Conservation (phyloP, 2,888 invertebrate genomes). For the Penaeus monodon region DNA sequence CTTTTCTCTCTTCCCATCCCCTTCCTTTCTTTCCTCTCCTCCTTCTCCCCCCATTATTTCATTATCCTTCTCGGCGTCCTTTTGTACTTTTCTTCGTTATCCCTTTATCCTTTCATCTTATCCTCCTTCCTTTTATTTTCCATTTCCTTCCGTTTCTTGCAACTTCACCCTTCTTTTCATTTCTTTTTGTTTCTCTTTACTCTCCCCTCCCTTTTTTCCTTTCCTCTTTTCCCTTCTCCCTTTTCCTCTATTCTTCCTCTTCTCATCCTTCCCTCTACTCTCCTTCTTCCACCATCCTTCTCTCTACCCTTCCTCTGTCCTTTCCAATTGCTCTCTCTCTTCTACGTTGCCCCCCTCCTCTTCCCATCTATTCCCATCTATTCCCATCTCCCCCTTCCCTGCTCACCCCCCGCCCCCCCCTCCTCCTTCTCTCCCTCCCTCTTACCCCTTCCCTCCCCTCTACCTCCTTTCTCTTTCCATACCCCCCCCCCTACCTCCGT, state of each 20-base stretch:
- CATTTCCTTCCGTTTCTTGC: not conserved
- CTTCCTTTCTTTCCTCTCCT: not conserved
- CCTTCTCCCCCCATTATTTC: not conserved
- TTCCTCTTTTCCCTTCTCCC: not conserved
- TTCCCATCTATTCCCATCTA: not conserved
- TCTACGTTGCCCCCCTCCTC: not conserved
- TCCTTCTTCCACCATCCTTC: not conserved
- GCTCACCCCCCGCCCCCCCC: not conserved
- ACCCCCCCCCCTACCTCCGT: not conserved
- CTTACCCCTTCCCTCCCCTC: not conserved
- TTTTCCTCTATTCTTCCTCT: not conserved
- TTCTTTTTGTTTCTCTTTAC: not conserved
- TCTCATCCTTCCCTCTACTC: not conserved
- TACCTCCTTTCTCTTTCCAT: not conserved
- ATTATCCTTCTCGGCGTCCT: too few relatives aligned
- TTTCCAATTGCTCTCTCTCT: not conserved
- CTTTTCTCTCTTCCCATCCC: not conserved
- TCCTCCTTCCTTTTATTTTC: not conserved
- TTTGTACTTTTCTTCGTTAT: not conserved
- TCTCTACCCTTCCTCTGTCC: not conserved
- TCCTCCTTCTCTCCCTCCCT: not conserved
- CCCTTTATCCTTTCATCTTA: not conserved
- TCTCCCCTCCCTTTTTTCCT: slow-evolving; percentile 7
- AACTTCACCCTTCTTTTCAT: not conserved
- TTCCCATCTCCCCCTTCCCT: slow-evolving; percentile 1